A percentile compares a stretch with the other conserved stretches of the same genome.
phyloP scores from a whole-genome alignment of 2,888 invertebrate species.

The Phlogophora meticulosa region DNA sequence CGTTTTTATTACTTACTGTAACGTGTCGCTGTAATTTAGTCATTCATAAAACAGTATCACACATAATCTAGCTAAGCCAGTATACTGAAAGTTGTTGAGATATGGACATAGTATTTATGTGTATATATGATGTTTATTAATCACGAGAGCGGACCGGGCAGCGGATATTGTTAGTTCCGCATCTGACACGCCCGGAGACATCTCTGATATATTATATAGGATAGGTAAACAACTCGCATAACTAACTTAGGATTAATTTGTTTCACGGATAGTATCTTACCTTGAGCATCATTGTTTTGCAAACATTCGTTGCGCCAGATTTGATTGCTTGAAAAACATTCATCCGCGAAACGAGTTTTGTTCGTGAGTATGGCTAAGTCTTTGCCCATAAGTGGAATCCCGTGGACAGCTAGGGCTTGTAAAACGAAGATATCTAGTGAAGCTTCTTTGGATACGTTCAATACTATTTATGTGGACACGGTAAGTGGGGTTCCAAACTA shows the following conservation, averaged over 20 bases:
- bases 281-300: neutral
- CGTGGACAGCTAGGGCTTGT: neutral
- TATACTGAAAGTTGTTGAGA: neutral
- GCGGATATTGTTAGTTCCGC: conserved; percentile 65
- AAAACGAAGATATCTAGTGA: neutral
- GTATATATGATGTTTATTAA: conserved; percentile 40
- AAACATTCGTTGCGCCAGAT: too few relatives aligned
- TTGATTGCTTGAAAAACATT: too few relatives aligned
- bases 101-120: neutral
- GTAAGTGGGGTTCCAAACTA: neutral
- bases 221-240: conserved; percentile 9
- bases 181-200: conserved; percentile 48
- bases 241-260: conserved; percentile 22
- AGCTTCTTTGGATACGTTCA: conserved; percentile 3
- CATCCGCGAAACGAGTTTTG: too few relatives aligned
- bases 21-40: too few relatives aligned
- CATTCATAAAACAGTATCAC: too few relatives aligned
- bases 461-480: neutral
- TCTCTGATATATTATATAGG: conserved; percentile 26
- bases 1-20: too few relatives aligned
- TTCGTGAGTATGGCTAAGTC: neutral
- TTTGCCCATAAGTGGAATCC: neutral
- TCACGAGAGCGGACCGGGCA: conserved; percentile 25
- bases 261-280: neutral
- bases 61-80: neutral